Evolutionary conservation across 2,113 vertebrate genomes (phyloP), one percentile per base, ranked within the genome.

Genomic region (Phrynosoma platyrhinos): DNA sequence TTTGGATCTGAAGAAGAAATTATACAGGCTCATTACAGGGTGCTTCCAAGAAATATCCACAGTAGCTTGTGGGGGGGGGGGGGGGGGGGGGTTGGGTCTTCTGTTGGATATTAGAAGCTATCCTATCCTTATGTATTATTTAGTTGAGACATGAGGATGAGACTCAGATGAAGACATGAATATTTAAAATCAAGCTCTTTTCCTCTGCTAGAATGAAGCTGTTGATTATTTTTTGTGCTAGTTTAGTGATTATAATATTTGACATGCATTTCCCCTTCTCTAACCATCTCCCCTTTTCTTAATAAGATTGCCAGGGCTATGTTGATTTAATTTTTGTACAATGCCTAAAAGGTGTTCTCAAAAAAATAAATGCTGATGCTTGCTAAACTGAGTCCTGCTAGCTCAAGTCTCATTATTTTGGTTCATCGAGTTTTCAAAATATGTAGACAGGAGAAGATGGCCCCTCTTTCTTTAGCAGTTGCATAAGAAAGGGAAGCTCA

Each of bases 151-250:
- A 53, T 20, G 5, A 18, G 2, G 14, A 71, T 79, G n/a, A 87
- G 40, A 55, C n/a, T 86, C 76, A 32, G 47, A 86, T 79, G 76
- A 69, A 86, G n/a, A 36, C 76, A 86, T 79, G 42, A 86, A 87
- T 87, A 87, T 79, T 87, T 80, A 71, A 87, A 86, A 87, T 71
- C 66, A 79, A 53, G 55, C 76, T 58, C 58, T 40, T 53, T 71
- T 69, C 32, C 20, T 53, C 30, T 87, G n/a, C 53, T 79, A 58
- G 36, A 87, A 69, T 74, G 42, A 72, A 74, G 36, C 14, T 58
- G 23, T 72, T 80, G 64, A 71, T 30, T 87, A n/a, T 81, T 80
- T 79, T 72, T 32, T 58, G n/a, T 87, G 14, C 14, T 52, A 72
- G 30, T 30, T 40, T 71, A 79, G 55, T 58, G 58, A 79, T 66